Evolutionary conservation across 1,140 invertebrate species (phyloP).

Genomic region (Drosophila sucinea): DNA sequence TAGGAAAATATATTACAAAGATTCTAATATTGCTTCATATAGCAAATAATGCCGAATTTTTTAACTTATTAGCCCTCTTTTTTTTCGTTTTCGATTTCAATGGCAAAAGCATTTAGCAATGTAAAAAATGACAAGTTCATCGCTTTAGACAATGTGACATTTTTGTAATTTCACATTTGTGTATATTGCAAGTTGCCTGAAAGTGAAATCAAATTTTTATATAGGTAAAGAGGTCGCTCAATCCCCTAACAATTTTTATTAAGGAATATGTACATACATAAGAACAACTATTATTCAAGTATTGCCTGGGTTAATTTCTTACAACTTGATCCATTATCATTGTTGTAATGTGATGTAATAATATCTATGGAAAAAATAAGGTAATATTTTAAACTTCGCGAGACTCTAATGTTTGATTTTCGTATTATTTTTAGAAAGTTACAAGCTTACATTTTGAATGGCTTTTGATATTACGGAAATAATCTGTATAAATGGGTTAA

Average conservation of each 20-base stretch:
- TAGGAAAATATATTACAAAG: background rate
- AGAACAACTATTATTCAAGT: too few relatives aligned
- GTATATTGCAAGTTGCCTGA: conserved; percentile 34
- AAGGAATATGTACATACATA: background rate
- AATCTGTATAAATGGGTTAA: too few relatives aligned
- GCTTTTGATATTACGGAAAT: too few relatives aligned
- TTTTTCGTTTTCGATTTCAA: conserved; percentile 41
- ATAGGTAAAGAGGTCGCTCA: background rate
- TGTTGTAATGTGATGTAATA: too few relatives aligned
- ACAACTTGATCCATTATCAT: too few relatives aligned
- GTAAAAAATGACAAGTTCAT: conserved; percentile 59
- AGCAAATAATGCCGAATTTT: conserved; percentile 17
- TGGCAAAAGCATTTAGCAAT: conserved; percentile 30
- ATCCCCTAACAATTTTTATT: conserved; percentile 10
- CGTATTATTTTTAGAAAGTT: too few relatives aligned
- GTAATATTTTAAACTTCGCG: too few relatives aligned
- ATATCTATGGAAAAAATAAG: too few relatives aligned
- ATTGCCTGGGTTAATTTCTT: too few relatives aligned
- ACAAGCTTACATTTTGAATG: too few relatives aligned
- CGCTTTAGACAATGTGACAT: conserved; percentile 38
- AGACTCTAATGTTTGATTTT: too few relatives aligned
- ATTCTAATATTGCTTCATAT: background rate
- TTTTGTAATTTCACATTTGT: conserved; percentile 25
- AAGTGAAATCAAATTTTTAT: conserved; percentile 56
- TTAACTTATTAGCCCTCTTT: conserved; percentile 7